phyloP scores from a whole-genome alignment of 2,797 vertebrate genomes.

The Tokudaia muenninki region DNA sequence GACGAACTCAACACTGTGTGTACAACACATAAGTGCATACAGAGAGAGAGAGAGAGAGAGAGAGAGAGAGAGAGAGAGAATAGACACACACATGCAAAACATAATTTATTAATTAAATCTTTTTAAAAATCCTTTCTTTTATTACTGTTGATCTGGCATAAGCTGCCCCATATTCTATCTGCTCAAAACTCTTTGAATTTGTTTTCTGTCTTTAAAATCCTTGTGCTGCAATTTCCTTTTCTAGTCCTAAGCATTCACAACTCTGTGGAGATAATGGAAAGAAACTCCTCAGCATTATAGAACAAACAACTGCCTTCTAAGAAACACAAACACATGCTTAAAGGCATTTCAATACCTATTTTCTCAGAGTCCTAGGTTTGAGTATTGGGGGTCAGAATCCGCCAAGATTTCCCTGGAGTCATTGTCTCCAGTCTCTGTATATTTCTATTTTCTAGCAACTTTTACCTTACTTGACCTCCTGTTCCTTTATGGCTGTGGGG shows the following conservation, averaged over 20 bases:
- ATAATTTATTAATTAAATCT: neutral
- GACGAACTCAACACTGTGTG: neutral
- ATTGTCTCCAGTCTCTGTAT: neutral
- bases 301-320: neutral
- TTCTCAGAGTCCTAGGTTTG: neutral
- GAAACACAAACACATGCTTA: neutral
- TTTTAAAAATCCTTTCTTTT: neutral
- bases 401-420: neutral
- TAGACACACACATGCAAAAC: neutral
- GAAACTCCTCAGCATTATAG: neutral
- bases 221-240: neutral
- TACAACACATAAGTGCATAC: neutral
- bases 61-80: too few species aligned
- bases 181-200: neutral
- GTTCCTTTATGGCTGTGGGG: neutral
- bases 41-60: too few species aligned
- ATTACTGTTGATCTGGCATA: neutral
- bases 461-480: conserved; percentile 28
- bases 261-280: neutral
- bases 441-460: conserved; percentile 10
- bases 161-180: neutral
- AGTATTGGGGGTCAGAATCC: neutral
- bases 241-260: neutral
- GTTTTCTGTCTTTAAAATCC: conserved; percentile 36
- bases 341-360: neutral